Conservation (phyloP, 2,797 vertebrate species). For the Podargus strigoides region DNA sequence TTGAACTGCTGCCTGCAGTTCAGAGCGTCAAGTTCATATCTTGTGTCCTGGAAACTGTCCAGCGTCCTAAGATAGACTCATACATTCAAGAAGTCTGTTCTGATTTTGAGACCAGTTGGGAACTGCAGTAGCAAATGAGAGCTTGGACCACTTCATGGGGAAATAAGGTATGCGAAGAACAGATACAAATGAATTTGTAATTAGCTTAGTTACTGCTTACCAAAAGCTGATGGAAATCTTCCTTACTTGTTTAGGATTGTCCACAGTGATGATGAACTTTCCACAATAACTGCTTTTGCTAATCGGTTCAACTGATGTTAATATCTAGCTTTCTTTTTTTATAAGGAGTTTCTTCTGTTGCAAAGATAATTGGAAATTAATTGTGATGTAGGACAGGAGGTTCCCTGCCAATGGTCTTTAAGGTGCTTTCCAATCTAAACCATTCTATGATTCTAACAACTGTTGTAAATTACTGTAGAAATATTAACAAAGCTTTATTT, state of each 20-base stretch:
- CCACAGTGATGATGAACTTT: not conserved
- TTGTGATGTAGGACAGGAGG: not conserved
- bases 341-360: not conserved
- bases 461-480: not conserved
- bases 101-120: not conserved
- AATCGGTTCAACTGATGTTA: not conserved
- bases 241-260: not conserved
- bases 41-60: conserved; percentile 11
- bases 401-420: too few species aligned
- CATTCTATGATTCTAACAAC: too few species aligned
- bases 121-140: conserved; percentile 2
- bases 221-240: not conserved
- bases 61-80: not conserved
- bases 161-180: not conserved
- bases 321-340: not conserved
- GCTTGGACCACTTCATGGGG: not conserved
- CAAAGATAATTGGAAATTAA: not conserved
- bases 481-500: not conserved
- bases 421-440: too few species aligned
- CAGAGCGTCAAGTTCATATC: not conserved
- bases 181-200: not conserved
- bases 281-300: not conserved
- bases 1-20: not conserved
- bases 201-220: not conserved
- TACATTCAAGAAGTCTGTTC: conserved; percentile 2